Evolutionary conservation across 2,888 invertebrate genomes (phyloP), one percentile per base, ranked within the genome.

Genomic region (Brassicogethes aeneus): DNA sequence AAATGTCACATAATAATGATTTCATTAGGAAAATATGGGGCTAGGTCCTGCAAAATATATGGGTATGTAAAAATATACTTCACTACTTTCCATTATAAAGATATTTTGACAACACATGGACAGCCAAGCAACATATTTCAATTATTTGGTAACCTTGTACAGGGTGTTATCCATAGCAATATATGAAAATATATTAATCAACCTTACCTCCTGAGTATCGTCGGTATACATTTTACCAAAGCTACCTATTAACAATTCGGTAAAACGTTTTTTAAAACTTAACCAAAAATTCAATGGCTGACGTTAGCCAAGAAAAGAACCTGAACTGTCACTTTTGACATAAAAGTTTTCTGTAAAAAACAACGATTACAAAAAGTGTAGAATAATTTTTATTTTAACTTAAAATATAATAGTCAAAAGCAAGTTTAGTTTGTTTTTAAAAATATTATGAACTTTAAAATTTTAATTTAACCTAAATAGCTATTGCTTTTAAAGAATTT

Each of bases 31-130:
- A 13, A 35, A 16, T 32, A 66, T 66, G 66, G 66, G 66, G 42
- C 55, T 66, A 42, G 55, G 57, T 48, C 63, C 59, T 42, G 65
- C 65, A 38, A 65, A 64, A 54, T 59, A 65, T 53, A 57, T 59
- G 43, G 60, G 66, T 66, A 56, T 42, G 62, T 57, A 44, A 32
- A 36, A 47, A 39, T 17, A 35, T 31, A 40, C 29, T 34, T 23
- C 32, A 35, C 29, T 39, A 16, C 35, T n/a, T n/a, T n/a, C n/a
- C n/a, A n/a, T n/a, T n/a, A n/a, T n/a, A n/a, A n/a, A n/a, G n/a
- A n/a, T n/a, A n/a, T n/a, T 72, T 72, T 17, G 66, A 68, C 3
- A 40, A 42, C 51, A 46, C 49, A 50, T 42, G 50, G 44, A 32
- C 8, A 23, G 5, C 23, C 5, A 23, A 23, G 10, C 23, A 23